These are phyloP conservation scores for Vireo griseus DNA, from an alignment of 2,797 vertebrate genomes.

Conservation along the genomic window DNA sequence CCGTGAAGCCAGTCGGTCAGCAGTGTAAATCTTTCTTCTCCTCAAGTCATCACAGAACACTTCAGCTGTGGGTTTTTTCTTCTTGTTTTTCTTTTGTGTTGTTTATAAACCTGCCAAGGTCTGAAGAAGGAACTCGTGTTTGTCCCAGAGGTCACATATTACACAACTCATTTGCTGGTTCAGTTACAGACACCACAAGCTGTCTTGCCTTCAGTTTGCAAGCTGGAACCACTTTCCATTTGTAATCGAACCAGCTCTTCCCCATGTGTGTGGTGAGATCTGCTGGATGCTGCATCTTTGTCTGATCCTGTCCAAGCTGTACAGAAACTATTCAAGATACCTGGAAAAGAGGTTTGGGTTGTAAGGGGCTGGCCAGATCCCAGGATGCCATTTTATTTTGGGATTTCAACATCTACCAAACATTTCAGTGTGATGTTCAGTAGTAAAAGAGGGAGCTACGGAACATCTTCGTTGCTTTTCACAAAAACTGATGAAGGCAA, in stretches of 20 bases:
- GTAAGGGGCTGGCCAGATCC: neutral
- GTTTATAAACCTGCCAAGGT: neutral
- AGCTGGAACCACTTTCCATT: slow-evolving; percentile 12
- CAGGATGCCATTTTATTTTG: neutral
- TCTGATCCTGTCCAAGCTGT: neutral
- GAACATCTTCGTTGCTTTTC: neutral
- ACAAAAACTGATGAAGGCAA: neutral
- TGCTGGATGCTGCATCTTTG: neutral
- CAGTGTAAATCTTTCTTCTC: slow-evolving; percentile 21
- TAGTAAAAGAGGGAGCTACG: neutral
- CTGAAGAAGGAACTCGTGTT: neutral
- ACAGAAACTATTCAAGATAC: neutral
- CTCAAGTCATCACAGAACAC: neutral
- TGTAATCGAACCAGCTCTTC: slow-evolving; percentile 27
- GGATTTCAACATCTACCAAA: neutral
- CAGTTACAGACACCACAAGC: slow-evolving; percentile 24
- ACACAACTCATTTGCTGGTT: slow-evolving; percentile 34
- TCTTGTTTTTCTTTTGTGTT: neutral
- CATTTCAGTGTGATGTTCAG: neutral
- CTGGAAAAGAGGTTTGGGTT: neutral
- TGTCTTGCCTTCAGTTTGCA: neutral
- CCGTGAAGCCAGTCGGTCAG: neutral
- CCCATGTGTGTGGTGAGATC: neutral
- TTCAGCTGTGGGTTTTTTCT: neutral
- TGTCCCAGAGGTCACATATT: neutral